Conservation (phyloP, 2,797 vertebrate genomes). For the Sebastiscus tertius region DNA sequence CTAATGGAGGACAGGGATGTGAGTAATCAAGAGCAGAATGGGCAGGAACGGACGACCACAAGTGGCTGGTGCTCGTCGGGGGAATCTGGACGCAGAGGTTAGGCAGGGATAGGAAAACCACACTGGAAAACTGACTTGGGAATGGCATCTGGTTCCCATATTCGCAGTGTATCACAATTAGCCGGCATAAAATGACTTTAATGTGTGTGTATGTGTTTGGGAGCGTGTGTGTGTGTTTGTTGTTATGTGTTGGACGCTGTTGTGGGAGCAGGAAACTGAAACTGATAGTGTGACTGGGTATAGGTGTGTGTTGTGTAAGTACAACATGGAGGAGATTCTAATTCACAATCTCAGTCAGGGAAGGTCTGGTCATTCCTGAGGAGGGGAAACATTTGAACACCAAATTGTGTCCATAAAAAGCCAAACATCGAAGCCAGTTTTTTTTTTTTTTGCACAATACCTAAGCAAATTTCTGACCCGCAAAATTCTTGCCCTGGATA, state of each 20-base stretch:
- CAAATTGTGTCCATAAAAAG: conserved; percentile 44
- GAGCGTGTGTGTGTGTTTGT: conserved; percentile 18
- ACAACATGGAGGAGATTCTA: background rate
- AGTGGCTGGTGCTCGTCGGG: conserved; percentile 79
- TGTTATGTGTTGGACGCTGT: conserved; percentile 48
- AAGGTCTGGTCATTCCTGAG: conserved; percentile 6
- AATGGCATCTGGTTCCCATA: conserved; percentile 85
- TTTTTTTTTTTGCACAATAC: conserved; percentile 15
- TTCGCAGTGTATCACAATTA: conserved; percentile 83
- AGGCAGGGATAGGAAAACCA: conserved; percentile 82
- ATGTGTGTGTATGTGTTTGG: conserved; percentile 62
- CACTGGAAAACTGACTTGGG: conserved; percentile 81
- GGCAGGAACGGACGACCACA: conserved; percentile 79
- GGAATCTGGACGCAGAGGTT: conserved; percentile 79
- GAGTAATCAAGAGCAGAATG: conserved; percentile 82
- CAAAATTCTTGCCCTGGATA: conserved; percentile 50
- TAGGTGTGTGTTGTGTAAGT: background rate
- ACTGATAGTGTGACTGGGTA: conserved; percentile 25
- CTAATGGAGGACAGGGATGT: conserved; percentile 80
- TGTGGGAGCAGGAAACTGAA: conserved; percentile 45
- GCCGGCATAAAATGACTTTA: conserved; percentile 76
- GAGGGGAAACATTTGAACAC: conserved; percentile 38
- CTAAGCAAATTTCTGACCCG: conserved; percentile 51
- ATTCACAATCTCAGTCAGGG: background rate
- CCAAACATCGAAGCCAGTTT: conserved; percentile 20